Evolutionary conservation across 2,888 invertebrate genomes (phyloP).

Genomic region (Oxystoma pomonae): DNA sequence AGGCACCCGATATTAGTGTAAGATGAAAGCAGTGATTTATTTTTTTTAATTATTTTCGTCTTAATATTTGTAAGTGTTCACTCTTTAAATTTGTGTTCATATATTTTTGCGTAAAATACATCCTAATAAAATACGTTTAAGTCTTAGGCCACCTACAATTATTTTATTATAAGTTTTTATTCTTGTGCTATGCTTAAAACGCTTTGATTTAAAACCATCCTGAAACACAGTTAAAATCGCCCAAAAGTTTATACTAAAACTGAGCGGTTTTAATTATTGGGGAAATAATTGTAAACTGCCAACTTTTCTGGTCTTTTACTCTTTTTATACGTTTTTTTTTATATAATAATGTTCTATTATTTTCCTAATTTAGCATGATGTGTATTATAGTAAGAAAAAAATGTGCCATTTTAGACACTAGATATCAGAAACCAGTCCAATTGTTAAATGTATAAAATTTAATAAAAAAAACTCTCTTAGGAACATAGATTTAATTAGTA

Average conservation of each 20-base stretch:
- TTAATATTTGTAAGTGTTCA: conserved; percentile 34
- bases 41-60: conserved; percentile 26
- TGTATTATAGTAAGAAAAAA: conserved; percentile 39
- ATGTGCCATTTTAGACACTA: conserved; percentile 46
- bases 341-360: conserved; percentile 27
- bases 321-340: conserved; percentile 39
- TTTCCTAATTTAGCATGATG: conserved; percentile 28
- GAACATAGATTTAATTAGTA: no score
- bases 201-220: conserved; percentile 1
- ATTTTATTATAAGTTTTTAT: conserved; percentile 28
- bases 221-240: conserved; percentile 37
- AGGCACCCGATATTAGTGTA: conserved; percentile 34
- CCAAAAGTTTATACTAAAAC: no score
- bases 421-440: conserved; percentile 34
- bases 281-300: conserved; percentile 36
- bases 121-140: conserved; percentile 20
- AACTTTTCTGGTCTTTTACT: conserved; percentile 40
- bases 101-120: conserved; percentile 25
- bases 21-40: conserved; percentile 23
- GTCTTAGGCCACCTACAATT: conserved; percentile 23
- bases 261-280: no score
- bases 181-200: conserved; percentile 16
- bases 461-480: conserved; percentile 13
- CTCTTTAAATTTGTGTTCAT: conserved; percentile 37
- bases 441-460: conserved; percentile 27